Percentiles rank a stretch among this genome's conserved stretches.
Conservation (phyloP, 1,140 invertebrate species). For the Pantala flavescens region DNA sequence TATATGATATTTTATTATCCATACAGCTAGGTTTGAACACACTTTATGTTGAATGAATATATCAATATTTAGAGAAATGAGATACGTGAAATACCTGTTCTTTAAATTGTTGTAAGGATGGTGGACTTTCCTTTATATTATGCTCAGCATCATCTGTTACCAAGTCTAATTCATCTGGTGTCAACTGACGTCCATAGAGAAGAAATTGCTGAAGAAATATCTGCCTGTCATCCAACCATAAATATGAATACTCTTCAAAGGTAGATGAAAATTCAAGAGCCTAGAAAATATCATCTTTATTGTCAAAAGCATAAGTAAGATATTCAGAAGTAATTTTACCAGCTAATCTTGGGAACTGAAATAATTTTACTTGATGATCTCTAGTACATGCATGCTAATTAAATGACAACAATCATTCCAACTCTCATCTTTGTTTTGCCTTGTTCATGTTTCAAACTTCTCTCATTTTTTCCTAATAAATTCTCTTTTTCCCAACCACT, state of each 20-base stretch:
- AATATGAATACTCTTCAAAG: constrained; percentile 34
- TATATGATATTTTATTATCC: too few species aligned
- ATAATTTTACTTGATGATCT: too few species aligned
- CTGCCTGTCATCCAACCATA: constrained; percentile 54
- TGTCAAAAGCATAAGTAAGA: too few species aligned
- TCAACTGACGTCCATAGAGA: constrained; percentile 48
- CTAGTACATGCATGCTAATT: not conserved
- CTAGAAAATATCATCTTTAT: not conserved
- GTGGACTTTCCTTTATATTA: constrained; percentile 36
- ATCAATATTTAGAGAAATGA: not conserved
- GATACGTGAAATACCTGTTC: constrained; percentile 35
- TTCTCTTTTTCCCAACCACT: too few species aligned
- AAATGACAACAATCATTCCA: too few species aligned
- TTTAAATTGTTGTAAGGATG: constrained; percentile 48
- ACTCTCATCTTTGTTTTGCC: too few species aligned
- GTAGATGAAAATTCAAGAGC: not conserved
- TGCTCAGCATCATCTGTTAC: constrained; percentile 35
- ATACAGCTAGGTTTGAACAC: too few species aligned
- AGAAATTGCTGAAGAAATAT: constrained; percentile 54
- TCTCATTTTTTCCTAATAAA: too few species aligned
- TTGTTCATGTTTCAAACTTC: not conserved
- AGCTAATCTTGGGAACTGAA: too few species aligned
- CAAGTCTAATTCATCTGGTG: constrained; percentile 41
- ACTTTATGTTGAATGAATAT: not conserved
- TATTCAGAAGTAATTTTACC: too few species aligned